Evolutionary conservation across 37 sponge, comb jelly and placozoan species (phyloP).

Genomic region (Amphimedon queenslandica): DNA sequence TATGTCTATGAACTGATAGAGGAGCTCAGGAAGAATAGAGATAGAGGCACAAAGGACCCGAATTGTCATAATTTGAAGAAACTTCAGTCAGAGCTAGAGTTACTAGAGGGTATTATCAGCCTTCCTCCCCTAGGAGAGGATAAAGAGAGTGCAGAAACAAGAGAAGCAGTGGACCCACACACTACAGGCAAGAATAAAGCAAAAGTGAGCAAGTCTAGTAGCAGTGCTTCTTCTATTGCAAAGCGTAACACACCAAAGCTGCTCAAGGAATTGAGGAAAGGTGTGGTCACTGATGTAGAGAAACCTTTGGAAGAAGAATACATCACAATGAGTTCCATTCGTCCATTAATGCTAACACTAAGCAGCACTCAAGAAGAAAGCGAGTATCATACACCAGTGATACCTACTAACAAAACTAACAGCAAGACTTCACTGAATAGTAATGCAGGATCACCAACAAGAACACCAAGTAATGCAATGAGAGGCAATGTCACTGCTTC

Average conservation of each 20-base stretch:
- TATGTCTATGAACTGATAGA: background rate
- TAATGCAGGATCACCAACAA: background rate
- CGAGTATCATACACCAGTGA: too few species aligned
- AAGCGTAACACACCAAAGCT: constrained; percentile 20
- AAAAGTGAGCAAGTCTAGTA: background rate
- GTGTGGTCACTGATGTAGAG: constrained; percentile 29
- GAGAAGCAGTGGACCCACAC: background rate
- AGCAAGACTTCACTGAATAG: background rate
- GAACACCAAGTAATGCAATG: too few species aligned
- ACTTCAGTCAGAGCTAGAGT: background rate
- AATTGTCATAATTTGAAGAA: background rate
- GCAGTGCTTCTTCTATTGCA: background rate
- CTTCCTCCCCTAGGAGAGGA: background rate
- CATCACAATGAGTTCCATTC: constrained; percentile 25
- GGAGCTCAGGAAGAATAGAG: background rate
- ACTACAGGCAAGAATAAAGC: background rate
- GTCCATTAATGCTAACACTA: background rate
- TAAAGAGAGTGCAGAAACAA: background rate
- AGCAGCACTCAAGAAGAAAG: too few species aligned
- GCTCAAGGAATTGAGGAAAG: constrained; percentile 19
- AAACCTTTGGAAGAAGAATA: constrained; percentile 24
- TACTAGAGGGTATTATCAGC: background rate
- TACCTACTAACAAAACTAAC: background rate
- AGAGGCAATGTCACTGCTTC: background rate
- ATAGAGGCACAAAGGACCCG: background rate